Base-by-base conservation (phyloP, 2,113 vertebrate species). In the Amazona vittata region DNA sequence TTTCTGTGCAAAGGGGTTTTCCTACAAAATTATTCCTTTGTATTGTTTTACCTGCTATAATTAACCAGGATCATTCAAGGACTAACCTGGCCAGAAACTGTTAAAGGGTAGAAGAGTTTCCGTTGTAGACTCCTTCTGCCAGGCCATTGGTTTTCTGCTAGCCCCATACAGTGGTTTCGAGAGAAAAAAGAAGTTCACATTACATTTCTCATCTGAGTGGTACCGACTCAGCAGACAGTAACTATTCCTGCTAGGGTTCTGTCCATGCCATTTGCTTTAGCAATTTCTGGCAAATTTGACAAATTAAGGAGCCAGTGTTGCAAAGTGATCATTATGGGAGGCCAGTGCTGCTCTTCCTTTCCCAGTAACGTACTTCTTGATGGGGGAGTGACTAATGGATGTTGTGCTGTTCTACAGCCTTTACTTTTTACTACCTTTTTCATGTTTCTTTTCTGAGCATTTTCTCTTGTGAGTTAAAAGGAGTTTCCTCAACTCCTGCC, bases 301-400 rank as follows among this genome's bases (percentile, higher is more conserved):
- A 73, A 63, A 67, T 41, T 12, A 37, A 83, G 35, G 50, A 52
- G 25, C 24, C 17, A 8, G 6, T 2, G 15, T 44, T 64, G 62
- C 43, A 49, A 63, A 83, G 29, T 0, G 0, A 39, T 67, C 6
- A 0, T 11, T 78, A 37, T 63, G 43, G 63, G 67, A 76, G 60
- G 12, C 71, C 53, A 73, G 43, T 4, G 0, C 0, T 1, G 26
- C 25, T 63, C 33, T 60, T 81, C n/a, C 24, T 80, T 67, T 83
- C 68, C 31, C 47, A 71, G 63, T 0, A 1, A 33, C 4, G 4
- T 0, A 1, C n/a, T 49, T 53, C 77, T 60, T 5, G 0, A 68
- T 18, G 41, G 8, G 2, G 47, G 39, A 83, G 15, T 2, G 8
- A 46, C 33, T 69, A 24, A 73, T 28, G 47, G 50, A 14, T 2